Conservation (phyloP, 2,888 invertebrate genomes). For the Cremastinae sp. region DNA sequence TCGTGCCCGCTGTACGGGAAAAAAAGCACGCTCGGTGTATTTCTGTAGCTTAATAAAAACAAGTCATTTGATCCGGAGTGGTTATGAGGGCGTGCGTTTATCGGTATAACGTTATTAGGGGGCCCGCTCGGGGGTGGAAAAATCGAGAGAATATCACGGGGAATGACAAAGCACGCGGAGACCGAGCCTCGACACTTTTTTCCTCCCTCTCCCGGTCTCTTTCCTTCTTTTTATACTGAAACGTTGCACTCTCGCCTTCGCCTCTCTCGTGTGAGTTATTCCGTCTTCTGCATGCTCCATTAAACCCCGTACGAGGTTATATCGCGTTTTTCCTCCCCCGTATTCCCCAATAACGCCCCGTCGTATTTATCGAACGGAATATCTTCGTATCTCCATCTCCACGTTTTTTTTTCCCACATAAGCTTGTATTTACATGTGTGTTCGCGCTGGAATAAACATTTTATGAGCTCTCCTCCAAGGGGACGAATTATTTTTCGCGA, state of each 20-base stretch:
- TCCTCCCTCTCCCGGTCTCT: no score
- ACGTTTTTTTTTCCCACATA: not conserved
- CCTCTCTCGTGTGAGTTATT: constrained; percentile 52
- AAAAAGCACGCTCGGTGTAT: not conserved
- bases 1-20: not conserved
- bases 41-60: constrained; percentile 57
- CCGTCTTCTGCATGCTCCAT: constrained; percentile 58
- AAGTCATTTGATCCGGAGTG: constrained; percentile 59
- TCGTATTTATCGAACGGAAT: constrained; percentile 37
- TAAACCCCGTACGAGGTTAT: constrained; percentile 50
- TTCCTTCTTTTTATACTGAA: constrained; percentile 2
- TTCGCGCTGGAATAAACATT: constrained; percentile 56
- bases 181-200: constrained; percentile 50
- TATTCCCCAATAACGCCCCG: constrained; percentile 51
- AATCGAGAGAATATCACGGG: constrained; percentile 41
- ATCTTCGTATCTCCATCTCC: not conserved
- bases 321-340: constrained; percentile 40
- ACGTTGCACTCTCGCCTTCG: not conserved
- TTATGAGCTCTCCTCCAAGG: constrained; percentile 40
- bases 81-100: constrained; percentile 58
- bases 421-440: constrained; percentile 5
- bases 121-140: constrained; percentile 10
- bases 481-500: constrained; percentile 34
- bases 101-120: constrained; percentile 61
- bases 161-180: constrained; percentile 50